Base-by-base conservation (phyloP, 2,797 vertebrate species). In the Enteromius mattozi region DNA sequence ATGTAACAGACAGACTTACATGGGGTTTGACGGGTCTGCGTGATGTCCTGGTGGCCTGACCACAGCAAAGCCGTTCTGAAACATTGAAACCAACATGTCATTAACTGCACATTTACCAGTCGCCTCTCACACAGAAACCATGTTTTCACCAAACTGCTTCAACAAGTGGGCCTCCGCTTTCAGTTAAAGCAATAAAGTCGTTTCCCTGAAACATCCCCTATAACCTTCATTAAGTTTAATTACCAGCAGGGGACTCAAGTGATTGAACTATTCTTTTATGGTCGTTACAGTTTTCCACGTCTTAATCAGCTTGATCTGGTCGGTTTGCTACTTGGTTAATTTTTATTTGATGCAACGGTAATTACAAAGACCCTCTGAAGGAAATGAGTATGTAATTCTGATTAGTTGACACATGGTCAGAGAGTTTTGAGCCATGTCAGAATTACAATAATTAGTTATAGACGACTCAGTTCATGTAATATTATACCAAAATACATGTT, bases 41-140 rank as follows among this genome's bases (percentile, higher is more conserved):
- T 99, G 98, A 91, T 99, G 98, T 89, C 97, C 98, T 0, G 98
- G 98, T 0, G 98, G 98, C 84, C 98, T 94, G 87, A 99, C 98
- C 87, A 99, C 96, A 72, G 97, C 98, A 71, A 99, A 99, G 86
- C 98, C 98, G 0, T 99, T 99, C 98, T 99, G 93, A 85, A 86
- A 84, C 66, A 84, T 37, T 78, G 81, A 83, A 71, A 85, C 19
- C 51, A 89, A 61, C n/a, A 83, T 9, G 17, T 49, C 21, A 83
- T 86, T 87, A 85, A 89, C 90, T 59, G 69, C 6, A 12, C 77
- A 49, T 69, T 81, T 21, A 75, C 13, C 70, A 70, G 49, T 72
- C 27, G 71, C 40, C 21, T 21, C 59, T 54, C 33, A 51, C 42
- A 69, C 47, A 69, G 61, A 68, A 77, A 77, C 49, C 6, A 70